phyloP scores from a whole-genome alignment of 2,888 invertebrate genomes.

The Hirtodrosophila cameraria region DNA sequence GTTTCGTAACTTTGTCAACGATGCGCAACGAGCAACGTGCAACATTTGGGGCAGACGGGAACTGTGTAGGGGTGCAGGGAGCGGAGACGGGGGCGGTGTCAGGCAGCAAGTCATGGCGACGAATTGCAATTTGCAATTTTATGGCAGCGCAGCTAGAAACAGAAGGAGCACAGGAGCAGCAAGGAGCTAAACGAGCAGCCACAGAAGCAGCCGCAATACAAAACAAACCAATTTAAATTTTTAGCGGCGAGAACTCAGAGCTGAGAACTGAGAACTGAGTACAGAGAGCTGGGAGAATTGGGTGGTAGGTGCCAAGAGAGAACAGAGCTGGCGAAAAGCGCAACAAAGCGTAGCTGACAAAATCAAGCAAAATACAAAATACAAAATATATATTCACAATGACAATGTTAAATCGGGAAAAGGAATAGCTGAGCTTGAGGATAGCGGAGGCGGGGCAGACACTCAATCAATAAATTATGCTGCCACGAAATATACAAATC shows the following conservation, averaged over 20 bases:
- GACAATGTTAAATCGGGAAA: constrained; percentile 54
- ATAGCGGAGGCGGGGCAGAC: constrained; percentile 56
- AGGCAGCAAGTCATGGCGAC: constrained; percentile 67
- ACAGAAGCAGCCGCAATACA: constrained; percentile 66
- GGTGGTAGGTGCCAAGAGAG: not conserved
- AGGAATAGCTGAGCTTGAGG: constrained; percentile 1
- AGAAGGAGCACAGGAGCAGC: constrained; percentile 30
- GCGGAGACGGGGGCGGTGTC: constrained; percentile 3
- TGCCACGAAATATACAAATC: constrained; percentile 74
- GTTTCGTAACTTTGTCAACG: constrained; percentile 79
- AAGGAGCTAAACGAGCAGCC: constrained; percentile 30
- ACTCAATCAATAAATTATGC: constrained; percentile 82
- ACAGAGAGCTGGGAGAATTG: not conserved
- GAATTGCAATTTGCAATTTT: constrained; percentile 81
- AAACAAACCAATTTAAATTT: constrained; percentile 81
- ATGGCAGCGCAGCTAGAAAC: constrained; percentile 66
- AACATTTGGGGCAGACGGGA: constrained; percentile 26
- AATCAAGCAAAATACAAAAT: constrained; percentile 61
- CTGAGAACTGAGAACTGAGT: too few relatives aligned
- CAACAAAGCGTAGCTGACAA: constrained; percentile 76
- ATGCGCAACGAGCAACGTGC: constrained; percentile 64
- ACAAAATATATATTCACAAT: constrained; percentile 42
- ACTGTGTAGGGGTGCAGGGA: constrained; percentile 16
- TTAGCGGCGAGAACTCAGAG: constrained; percentile 35
- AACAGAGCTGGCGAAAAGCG: constrained; percentile 67